Conservation (phyloP, 2,113 vertebrate species). For the Gobius niger region DNA sequence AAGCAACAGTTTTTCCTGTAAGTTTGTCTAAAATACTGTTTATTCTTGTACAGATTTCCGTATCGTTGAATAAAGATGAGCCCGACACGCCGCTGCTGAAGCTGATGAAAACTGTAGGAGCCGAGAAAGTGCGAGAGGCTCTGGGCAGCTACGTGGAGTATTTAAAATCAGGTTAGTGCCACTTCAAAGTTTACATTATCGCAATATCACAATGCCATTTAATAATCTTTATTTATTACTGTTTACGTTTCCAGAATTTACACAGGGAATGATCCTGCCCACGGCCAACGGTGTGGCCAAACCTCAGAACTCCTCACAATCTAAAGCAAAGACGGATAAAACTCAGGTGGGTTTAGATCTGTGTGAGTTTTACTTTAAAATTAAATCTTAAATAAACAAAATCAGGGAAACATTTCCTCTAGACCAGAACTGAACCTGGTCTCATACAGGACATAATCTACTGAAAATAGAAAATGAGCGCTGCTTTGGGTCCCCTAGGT, state of each 20-base stretch:
- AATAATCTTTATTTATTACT: background rate
- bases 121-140: constrained; percentile 81
- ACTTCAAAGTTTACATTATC: background rate
- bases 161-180: constrained; percentile 85
- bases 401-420: too few relatives aligned
- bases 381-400: too few relatives aligned
- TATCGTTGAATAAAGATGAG: constrained; percentile 92
- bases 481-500: too few relatives aligned
- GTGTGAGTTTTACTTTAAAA: too few relatives aligned
- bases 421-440: too few relatives aligned
- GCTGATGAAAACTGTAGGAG: constrained; percentile 89
- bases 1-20: background rate
- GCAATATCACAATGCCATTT: background rate
- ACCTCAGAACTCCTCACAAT: constrained; percentile 64
- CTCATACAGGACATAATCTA: too few relatives aligned
- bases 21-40: background rate
- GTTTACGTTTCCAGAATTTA: constrained; percentile 85
- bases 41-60: constrained; percentile 77
- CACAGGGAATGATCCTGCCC: constrained; percentile 97
- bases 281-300: constrained; percentile 87
- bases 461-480: too few relatives aligned
- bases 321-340: constrained; percentile 81
- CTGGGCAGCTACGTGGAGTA: constrained; percentile 86
- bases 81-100: constrained; percentile 84
- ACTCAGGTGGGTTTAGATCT: constrained; percentile 72